These are phyloP conservation scores for Xiphias gladius DNA, from an alignment of 2,113 vertebrate species.

Conservation along the genomic window DNA sequence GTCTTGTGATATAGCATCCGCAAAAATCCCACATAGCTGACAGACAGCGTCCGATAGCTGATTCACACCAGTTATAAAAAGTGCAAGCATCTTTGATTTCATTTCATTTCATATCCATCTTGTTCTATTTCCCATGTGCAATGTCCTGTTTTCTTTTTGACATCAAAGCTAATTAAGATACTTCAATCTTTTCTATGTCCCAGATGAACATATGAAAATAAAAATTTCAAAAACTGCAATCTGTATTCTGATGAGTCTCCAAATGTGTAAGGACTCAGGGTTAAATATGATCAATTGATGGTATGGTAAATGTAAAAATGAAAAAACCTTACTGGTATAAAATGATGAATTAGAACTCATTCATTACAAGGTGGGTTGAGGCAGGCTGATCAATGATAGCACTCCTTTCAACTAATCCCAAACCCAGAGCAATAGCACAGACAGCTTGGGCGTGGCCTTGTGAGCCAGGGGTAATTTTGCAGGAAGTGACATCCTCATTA, in stretches of 20 bases:
- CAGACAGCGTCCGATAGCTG: constrained; percentile 12
- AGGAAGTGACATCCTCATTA: constrained; percentile 40
- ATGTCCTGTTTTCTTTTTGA: constrained; percentile 52
- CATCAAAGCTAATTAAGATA: constrained; percentile 64
- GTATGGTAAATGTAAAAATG: not conserved
- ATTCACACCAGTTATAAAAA: constrained; percentile 29
- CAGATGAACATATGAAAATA: constrained; percentile 31
- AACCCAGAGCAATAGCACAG: constrained; percentile 30
- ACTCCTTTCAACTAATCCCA: constrained; percentile 36
- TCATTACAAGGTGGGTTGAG: constrained; percentile 3
- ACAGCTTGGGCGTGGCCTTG: constrained; percentile 21
- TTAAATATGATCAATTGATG: constrained; percentile 17
- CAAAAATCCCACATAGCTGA: not conserved
- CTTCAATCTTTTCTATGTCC: constrained; percentile 24
- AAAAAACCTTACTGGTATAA: not conserved
- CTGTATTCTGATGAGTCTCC: constrained; percentile 24
- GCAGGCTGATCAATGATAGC: constrained; percentile 32
- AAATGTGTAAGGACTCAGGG: not conserved
- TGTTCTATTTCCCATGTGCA: constrained; percentile 41
- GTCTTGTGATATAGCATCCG: not conserved
- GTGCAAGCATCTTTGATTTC: constrained; percentile 29
- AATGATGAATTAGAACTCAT: not conserved
- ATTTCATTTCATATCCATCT: constrained; percentile 32
- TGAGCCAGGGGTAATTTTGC: constrained; percentile 13
- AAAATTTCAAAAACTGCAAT: constrained; percentile 19